phyloP scores from a whole-genome alignment of 2,888 invertebrate genomes.

The Erebia aethiops region DNA sequence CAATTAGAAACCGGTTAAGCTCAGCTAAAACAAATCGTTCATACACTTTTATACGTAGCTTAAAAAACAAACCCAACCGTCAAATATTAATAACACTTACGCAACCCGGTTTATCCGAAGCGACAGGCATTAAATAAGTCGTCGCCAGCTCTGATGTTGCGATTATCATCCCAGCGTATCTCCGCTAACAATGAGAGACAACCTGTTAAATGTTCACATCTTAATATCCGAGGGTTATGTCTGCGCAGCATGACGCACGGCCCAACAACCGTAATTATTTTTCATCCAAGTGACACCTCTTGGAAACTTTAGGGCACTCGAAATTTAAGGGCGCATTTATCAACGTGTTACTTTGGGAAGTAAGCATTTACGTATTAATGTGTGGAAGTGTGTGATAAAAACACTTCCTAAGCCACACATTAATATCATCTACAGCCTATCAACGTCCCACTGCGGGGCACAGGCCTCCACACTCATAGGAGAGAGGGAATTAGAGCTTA shows the following conservation, averaged over 20 bases:
- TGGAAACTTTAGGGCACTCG: constrained; percentile 50
- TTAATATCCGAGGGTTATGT: constrained; percentile 76
- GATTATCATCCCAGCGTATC: constrained; percentile 73
- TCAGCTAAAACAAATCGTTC: not conserved
- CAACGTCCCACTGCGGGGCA: too few species aligned
- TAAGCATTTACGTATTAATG: not conserved
- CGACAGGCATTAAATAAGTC: constrained; percentile 80
- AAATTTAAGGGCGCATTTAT: constrained; percentile 32
- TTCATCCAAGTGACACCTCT: constrained; percentile 70
- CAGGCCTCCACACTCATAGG: too few species aligned
- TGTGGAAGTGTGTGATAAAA: not conserved
- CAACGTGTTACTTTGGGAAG: constrained; percentile 21
- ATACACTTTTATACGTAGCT: constrained; percentile 5
- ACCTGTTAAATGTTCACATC: constrained; percentile 71
- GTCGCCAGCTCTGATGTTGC: constrained; percentile 61
- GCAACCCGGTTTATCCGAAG: constrained; percentile 55
- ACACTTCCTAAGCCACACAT: too few species aligned
- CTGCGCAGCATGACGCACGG: constrained; percentile 74
- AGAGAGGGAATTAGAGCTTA: too few species aligned
- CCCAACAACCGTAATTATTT: constrained; percentile 73
- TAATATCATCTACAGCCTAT: too few species aligned
- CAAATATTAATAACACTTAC: constrained; percentile 36
- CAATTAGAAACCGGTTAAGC: not conserved
- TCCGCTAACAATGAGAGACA: constrained; percentile 67
- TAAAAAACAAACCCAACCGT: constrained; percentile 28